Evolutionary conservation across 2,888 invertebrate species (phyloP), one percentile per base, ranked within the genome.

Genomic region (Boloria selene): DNA sequence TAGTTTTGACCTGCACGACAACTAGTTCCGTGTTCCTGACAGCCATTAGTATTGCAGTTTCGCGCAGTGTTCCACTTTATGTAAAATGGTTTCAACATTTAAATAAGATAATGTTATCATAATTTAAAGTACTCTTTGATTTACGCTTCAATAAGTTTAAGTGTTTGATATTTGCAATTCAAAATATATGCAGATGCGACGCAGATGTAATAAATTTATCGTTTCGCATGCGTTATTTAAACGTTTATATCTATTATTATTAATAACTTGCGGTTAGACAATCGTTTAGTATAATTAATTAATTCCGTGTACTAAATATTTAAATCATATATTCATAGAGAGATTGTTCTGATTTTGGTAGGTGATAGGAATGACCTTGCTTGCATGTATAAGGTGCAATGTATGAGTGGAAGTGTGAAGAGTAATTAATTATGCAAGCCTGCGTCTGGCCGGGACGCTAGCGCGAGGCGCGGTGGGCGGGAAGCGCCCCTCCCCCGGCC

Each of bases 391-490:
- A 84, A 88, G 84, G 82, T 80, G 85, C 85, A 86, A 79, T 82
- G 68, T 75, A 72, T 72, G 73, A 73, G 72, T 73, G 73, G 71
- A 73, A 73, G 85, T 86, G 86, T 84, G 80, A 84, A 85, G 83
- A 84, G 78, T 85, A 84, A 88, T 87, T 87, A 88, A 89, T 88
- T 89, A 90, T 90, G 88, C 87, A 88, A 87, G 85, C 85, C 81
- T 76, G 85, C 85, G 86, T 88, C 88, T 88, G 86, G 84, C 81
- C 79, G 72, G 72, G 72, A 74, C 71, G 69, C 64, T 68, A 74
- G 67, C 71, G 59, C 61, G 73, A 62, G 66, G 67, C 69, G 67
- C 70, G 70, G 51, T 55, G 69, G 72, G 64, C 73, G 65, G 72
- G 78, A 38, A 7, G 71, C 73, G 74, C 76, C 73, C 81, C 79